A percentile compares a stretch with the other conserved stretches of the same genome.
These are phyloP conservation scores for Amphiprion clarkii DNA, from an alignment of 2,797 vertebrate species.

Conservation along the genomic window DNA sequence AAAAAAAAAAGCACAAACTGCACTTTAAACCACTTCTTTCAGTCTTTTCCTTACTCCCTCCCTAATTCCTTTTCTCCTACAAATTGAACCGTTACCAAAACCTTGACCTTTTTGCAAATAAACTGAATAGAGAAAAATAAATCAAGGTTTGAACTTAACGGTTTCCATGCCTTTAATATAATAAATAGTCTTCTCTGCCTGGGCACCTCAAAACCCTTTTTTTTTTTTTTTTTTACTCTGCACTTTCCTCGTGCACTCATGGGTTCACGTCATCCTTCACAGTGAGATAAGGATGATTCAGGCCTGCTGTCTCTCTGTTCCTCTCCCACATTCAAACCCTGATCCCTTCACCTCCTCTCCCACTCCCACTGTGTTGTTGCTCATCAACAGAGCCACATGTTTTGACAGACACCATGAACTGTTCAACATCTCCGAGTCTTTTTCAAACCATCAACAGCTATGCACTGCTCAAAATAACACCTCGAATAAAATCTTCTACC, in stretches of 20 bases:
- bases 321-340: conserved; percentile 51
- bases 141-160: neutral
- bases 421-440: neutral
- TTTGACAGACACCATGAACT: neutral
- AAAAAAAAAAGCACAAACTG: neutral
- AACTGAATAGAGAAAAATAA: neutral
- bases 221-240: conserved; percentile 24
- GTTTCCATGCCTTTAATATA: neutral
- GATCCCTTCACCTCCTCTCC: conserved; percentile 44
- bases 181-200: neutral
- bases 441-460: too few relatives aligned
- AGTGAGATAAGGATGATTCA: conserved; percentile 61
- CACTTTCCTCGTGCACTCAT: conserved; percentile 24
- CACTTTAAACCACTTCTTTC: neutral
- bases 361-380: conserved; percentile 29
- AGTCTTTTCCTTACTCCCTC: too few relatives aligned
- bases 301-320: conserved; percentile 39
- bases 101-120: neutral
- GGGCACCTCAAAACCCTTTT: neutral
- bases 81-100: neutral
- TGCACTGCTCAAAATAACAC: too few relatives aligned
- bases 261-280: conserved; percentile 38
- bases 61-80: neutral
- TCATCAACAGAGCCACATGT: conserved; percentile 17
- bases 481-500: too few relatives aligned